Percentiles rank a stretch among this genome's conserved stretches.
phyloP scores from a whole-genome alignment of 2,797 vertebrate species.

The Odontamblyopus lacepedii region DNA sequence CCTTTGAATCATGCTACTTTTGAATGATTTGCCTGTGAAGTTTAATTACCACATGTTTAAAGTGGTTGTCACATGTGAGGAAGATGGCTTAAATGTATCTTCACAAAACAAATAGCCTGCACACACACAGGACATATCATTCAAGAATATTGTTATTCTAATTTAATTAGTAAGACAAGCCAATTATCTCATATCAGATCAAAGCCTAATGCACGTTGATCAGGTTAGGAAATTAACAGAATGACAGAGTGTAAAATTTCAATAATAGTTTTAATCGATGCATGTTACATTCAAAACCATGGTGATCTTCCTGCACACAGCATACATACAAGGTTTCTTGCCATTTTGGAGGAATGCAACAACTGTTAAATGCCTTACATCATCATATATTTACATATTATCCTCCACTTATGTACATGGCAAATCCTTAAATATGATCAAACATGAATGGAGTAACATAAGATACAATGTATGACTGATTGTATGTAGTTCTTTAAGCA shows the following conservation, averaged over 20 bases:
- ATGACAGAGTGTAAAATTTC: conserved; percentile 66
- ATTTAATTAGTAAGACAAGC: not conserved
- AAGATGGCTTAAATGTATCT: not conserved
- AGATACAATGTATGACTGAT: conserved; percentile 67
- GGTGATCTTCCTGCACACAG: conserved; percentile 84
- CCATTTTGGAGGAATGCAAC: conserved; percentile 79
- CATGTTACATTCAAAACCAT: conserved; percentile 93
- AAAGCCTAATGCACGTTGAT: too few relatives aligned
- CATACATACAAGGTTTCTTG: conserved; percentile 87
- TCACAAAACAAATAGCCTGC: not conserved
- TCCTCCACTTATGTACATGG: conserved; percentile 84
- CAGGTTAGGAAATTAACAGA: not conserved
- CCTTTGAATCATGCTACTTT: too few relatives aligned
- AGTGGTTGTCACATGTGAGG: not conserved
- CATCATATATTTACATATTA: conserved; percentile 87
- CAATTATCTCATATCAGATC: not conserved
- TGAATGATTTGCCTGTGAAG: too few relatives aligned
- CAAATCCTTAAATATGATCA: conserved; percentile 74
- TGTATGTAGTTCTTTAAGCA: conserved; percentile 66
- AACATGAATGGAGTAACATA: conserved; percentile 64
- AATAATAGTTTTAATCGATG: conserved; percentile 95
- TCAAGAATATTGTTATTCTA: too few relatives aligned
- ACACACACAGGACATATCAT: too few relatives aligned
- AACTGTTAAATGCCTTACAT: conserved; percentile 78
- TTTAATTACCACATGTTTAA: not conserved